phyloP scores from a whole-genome alignment of 1,140 invertebrate species.

The Cydia strobilella region DNA sequence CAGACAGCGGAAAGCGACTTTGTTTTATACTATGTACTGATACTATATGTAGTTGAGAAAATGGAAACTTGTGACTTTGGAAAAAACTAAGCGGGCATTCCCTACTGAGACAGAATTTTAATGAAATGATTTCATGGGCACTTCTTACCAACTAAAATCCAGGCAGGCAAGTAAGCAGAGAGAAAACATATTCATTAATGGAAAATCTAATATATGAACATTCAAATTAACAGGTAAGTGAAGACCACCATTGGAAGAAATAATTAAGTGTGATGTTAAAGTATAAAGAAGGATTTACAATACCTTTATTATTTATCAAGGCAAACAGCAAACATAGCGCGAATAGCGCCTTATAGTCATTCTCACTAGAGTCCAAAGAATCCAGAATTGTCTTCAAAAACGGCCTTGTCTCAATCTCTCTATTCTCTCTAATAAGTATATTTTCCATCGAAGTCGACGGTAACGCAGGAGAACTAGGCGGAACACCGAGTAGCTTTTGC shows the following conservation, averaged over 20 bases:
- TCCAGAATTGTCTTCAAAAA: conserved; percentile 94
- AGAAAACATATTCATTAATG: conserved; percentile 43
- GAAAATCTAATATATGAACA: conserved; percentile 30
- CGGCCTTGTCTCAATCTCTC: conserved; percentile 84
- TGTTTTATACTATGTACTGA: too few species aligned
- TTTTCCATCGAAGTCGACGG: conserved; percentile 53
- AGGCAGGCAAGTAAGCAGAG: conserved; percentile 55
- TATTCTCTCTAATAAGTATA: conserved; percentile 69
- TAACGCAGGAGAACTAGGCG: conserved; percentile 61
- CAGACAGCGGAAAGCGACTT: too few species aligned
- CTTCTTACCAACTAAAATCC: conserved; percentile 70
- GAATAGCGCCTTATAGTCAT: conserved; percentile 97
- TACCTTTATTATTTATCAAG: conserved; percentile 96
- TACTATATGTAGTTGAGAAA: too few species aligned
- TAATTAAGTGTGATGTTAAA: neutral
- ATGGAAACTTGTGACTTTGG: neutral
- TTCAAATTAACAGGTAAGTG: conserved; percentile 22
- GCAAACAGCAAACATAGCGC: conserved; percentile 96
- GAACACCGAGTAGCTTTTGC: conserved; percentile 83
- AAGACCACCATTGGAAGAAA: neutral
- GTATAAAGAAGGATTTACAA: neutral
- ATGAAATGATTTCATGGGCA: neutral
- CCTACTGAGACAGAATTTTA: neutral
- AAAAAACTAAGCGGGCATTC: too few species aligned
- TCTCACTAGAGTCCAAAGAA: conserved; percentile 91